Evolutionary conservation across 92 coral and sea anemone genomes (phyloP), one percentile per base, ranked within the genome.

Genomic region (Bergia sp.): DNA sequence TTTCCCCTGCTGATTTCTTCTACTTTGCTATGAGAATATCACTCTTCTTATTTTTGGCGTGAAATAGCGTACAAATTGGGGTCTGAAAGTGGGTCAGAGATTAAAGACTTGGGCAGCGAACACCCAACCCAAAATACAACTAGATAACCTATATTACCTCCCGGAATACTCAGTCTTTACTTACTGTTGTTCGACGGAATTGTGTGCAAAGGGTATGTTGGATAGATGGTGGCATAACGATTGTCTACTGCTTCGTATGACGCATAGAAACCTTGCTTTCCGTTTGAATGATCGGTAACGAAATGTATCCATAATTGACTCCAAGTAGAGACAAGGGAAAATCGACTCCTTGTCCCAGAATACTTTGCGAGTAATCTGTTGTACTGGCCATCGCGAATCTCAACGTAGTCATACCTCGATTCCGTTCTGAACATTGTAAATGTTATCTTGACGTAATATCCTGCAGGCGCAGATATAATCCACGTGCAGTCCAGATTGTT

Each of bases 401-500:
- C 40, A 10, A 72, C 42, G 15, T 29, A 67, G 37, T 67, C 73
- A 36, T 67, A 3, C 7, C 2, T 67, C 9, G 37, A 67, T 67
- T 67, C 55, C 9, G 11, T 49, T 72, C 39, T 72, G 40, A 10
- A 72, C 76, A 42, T 7, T 58, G 66, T 13, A 58, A 58, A 58
- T 58, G n/a, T 58, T 13, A 58, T 58, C 66, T 58, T 58, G 20
- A 18, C 66, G 66, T 8, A n/a, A n/a, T 13, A 58, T 58, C 66
- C 66, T 3, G 66, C 66, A 13, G n/a, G 66, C 1, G n/a, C 66
- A 13, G n/a, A 6, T 58, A 58, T 58, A n/a, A 58, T 58, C 66
- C 66, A 58, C 21, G 66, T 58, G 76, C 76, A 72, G 76, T 72
- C 13, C 76, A 72, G 42, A 16, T 72, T 72, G 41, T 72, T 38